Evolutionary conservation across 1,140 invertebrate species (phyloP).

Genomic region (Drosophila tropicalis): DNA sequence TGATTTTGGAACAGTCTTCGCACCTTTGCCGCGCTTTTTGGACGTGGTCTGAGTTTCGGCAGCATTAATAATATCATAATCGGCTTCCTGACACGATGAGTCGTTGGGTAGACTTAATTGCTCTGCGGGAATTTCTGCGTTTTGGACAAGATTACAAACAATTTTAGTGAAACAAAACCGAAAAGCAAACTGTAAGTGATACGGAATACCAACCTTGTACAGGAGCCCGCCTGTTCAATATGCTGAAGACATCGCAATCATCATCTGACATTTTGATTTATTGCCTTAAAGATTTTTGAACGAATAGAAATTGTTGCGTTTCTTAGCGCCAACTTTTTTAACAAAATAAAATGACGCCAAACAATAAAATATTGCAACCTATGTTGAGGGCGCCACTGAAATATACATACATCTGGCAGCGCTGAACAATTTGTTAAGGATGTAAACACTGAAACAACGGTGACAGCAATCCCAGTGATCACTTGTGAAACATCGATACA

Average conservation of each 20-base stretch:
- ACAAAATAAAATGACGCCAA: constrained; percentile 28
- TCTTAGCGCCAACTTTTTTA: background rate
- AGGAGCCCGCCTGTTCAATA: constrained; percentile 17
- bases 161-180: background rate
- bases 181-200: too few relatives aligned
- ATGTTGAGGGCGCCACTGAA: background rate
- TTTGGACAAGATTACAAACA: background rate
- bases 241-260: constrained; percentile 60
- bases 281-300: background rate
- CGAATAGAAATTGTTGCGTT: background rate
- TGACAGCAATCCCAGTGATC: background rate
- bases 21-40: constrained; percentile 29
- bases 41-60: background rate
- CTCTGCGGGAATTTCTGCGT: constrained; percentile 35
- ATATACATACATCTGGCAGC: background rate
- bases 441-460: too few relatives aligned
- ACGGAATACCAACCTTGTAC: constrained; percentile 25
- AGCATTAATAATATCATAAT: constrained; percentile 47
- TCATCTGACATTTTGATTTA: constrained; percentile 56
- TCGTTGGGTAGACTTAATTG: constrained; percentile 4
- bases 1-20: background rate
- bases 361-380: constrained; percentile 8
- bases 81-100: constrained; percentile 34
- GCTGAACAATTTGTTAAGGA: background rate
- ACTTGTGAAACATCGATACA: too few relatives aligned